Percentiles rank a stretch among this genome's conserved stretches.
Evolutionary conservation across 1,140 invertebrate genomes (phyloP).

Genomic region (Planococcus citri): DNA sequence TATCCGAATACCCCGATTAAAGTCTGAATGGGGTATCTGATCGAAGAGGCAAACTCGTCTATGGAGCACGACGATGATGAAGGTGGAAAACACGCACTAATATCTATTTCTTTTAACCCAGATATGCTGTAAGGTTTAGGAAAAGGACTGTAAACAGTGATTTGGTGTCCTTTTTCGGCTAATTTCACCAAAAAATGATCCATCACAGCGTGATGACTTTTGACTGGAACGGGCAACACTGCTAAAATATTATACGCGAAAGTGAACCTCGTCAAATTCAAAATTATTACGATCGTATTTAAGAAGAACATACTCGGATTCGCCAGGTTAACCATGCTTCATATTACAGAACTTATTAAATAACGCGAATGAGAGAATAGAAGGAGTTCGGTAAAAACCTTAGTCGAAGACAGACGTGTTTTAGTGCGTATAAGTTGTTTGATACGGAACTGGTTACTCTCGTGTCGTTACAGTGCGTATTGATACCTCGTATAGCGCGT

Average conservation of each 20-base stretch:
- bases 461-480: too few species aligned
- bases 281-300: too few species aligned
- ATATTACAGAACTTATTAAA: too few species aligned
- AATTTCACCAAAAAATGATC: constrained; percentile 31
- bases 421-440: too few species aligned
- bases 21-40: neutral
- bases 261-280: neutral
- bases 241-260: constrained; percentile 28
- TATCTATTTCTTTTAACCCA: constrained; percentile 39
- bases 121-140: constrained; percentile 35
- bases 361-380: too few species aligned
- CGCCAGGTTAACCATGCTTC: too few species aligned
- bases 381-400: too few species aligned
- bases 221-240: constrained; percentile 30
- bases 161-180: constrained; percentile 30
- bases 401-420: too few species aligned
- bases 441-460: too few species aligned
- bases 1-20: neutral
- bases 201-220: constrained; percentile 33
- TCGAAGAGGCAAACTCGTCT: neutral
- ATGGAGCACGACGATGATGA: neutral
- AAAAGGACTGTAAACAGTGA: constrained; percentile 34
- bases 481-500: too few species aligned
- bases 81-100: constrained; percentile 24
- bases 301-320: too few species aligned